Evolutionary conservation across 2,113 vertebrate species (phyloP).

Genomic region (Okapia johnstoni): DNA sequence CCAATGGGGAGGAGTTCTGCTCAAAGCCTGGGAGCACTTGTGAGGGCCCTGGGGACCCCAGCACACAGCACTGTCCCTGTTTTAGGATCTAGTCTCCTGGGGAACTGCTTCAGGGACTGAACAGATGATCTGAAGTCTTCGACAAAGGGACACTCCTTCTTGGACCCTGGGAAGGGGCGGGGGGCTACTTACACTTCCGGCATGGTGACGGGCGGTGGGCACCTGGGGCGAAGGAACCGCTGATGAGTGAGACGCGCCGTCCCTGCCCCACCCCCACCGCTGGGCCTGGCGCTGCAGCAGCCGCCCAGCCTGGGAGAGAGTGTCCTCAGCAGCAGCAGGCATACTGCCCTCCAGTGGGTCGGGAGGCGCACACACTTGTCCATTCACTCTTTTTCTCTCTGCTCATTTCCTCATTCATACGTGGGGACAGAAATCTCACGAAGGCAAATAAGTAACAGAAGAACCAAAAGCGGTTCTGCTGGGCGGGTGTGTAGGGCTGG

Average conservation of each 20-base stretch:
- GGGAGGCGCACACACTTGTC: background rate
- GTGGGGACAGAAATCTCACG: background rate
- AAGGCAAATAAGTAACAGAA: background rate
- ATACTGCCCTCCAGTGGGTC: fast-evolving
- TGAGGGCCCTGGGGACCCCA: background rate
- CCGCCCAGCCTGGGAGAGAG: background rate
- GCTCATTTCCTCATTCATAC: background rate
- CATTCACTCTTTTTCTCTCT: background rate
- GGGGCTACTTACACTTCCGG: slow-evolving; percentile 81
- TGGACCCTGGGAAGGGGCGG: fast-evolving
- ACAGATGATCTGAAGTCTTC: background rate
- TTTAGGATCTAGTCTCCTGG: background rate
- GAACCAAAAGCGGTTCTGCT: background rate
- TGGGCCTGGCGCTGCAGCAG: background rate
- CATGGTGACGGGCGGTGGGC: slow-evolving; percentile 51
- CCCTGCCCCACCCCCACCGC: background rate
- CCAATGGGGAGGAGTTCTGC: background rate
- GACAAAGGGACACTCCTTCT: background rate
- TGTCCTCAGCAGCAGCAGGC: background rate
- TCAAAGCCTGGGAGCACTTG: background rate
- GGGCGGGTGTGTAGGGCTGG: background rate
- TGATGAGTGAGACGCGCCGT: background rate
- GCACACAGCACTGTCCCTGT: background rate
- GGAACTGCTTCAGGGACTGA: background rate
- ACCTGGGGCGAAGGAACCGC: slow-evolving; percentile 28